Base-by-base conservation (phyloP, 2,797 vertebrate genomes). In the Menidia menidia region DNA sequence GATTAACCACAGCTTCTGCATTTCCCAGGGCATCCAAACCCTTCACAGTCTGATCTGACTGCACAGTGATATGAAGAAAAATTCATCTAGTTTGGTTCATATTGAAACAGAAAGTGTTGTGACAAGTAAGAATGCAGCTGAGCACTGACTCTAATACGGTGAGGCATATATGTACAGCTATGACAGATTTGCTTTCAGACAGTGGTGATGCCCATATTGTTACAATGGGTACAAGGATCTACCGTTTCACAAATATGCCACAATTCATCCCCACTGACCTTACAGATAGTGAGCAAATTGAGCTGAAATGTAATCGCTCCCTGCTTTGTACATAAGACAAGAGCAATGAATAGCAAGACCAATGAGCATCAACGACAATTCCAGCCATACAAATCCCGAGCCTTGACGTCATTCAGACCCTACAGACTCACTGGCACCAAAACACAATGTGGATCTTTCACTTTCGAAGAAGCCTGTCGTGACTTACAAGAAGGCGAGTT, bases 401-500 rank as follows among this genome's bases (percentile, higher is more conserved):
- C 68, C 50, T 85, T 89, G 81, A 91, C 87, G 80, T 91, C 80
- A 89, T 80, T 79, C 53, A 44, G 71, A 71, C 62, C 60, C 35
- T 25, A 67, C 86, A 93, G 89, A 93, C 87, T 85, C 81, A 7
- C 81, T 82, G 91, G 88, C 90, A 88, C 90, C 91, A 76, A 83
- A 83, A 81, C 43, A 84, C 80, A 64, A 80, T 81, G 84, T 78
- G 76, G 82, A 84, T 56, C 74, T 80, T 86, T 87, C 75, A 76
- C 78, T 88, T 87, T 88, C 63, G 56, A 80, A 79, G 87, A 88
- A 89, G 81, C 69, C 74, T 69, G 81, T 85, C 68, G 66, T 85
- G 85, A 91, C 88, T 93, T 87, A 91, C 88, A 89, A 92, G 87
- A 92, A 91, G 81, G 67, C 78, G 82, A 77, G 33, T 43, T 67